These are phyloP conservation scores for Hydrolagus affinis DNA, from an alignment of 2,113 vertebrate genomes.

Conservation along the genomic window DNA sequence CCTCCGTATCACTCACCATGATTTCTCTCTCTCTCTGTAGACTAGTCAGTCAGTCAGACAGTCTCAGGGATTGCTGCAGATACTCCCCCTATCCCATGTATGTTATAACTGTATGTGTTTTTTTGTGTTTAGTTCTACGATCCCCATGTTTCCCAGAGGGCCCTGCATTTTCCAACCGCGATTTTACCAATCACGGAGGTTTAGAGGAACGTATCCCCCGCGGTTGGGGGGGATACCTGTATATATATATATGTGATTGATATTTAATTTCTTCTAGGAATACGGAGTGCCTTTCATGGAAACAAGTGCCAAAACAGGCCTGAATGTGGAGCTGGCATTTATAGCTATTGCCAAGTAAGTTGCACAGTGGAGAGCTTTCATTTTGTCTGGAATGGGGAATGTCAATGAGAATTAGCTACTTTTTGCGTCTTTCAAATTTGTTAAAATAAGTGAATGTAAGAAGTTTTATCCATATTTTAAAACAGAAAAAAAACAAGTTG, in stretches of 20 bases:
- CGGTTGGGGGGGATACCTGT: too few species aligned
- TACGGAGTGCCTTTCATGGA: slow-evolving; percentile 90
- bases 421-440: background rate
- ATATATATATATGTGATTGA: background rate
- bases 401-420: background rate
- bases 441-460: background rate
- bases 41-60: too few species aligned
- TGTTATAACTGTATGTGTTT: too few species aligned
- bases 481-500: too few species aligned
- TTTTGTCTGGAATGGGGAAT: background rate
- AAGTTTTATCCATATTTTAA: background rate
- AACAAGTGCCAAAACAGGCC: slow-evolving; percentile 78
- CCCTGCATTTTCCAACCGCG: too few species aligned
- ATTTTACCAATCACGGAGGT: too few species aligned
- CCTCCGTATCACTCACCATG: too few species aligned
- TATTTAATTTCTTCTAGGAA: slow-evolving; percentile 56
- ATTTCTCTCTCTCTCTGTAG: too few species aligned
- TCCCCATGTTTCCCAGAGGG: too few species aligned
- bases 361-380: background rate
- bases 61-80: background rate
- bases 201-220: too few species aligned
- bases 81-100: too few species aligned
- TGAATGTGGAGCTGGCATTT: slow-evolving; percentile 84
- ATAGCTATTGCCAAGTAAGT: slow-evolving; percentile 85
- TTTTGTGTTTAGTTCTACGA: too few species aligned